These are phyloP conservation scores for Climacteris rufus DNA, from an alignment of 2,113 vertebrate genomes.

Conservation along the genomic window DNA sequence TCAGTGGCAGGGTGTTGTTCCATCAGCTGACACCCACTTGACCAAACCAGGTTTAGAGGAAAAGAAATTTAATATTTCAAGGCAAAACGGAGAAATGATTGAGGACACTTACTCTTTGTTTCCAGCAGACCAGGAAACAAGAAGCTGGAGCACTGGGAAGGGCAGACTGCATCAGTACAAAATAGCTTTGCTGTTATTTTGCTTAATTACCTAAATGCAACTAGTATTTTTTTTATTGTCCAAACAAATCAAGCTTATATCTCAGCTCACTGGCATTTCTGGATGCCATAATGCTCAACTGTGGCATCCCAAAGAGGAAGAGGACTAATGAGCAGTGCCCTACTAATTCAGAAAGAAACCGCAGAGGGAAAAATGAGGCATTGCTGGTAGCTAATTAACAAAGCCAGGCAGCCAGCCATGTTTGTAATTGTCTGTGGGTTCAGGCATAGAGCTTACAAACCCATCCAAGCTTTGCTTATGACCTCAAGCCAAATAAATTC, in stretches of 20 bases:
- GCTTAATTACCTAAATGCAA: constrained; percentile 18
- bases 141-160: neutral
- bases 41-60: neutral
- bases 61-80: neutral
- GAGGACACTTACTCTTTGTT: neutral
- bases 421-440: neutral
- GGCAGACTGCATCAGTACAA: neutral
- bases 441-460: neutral
- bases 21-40: neutral
- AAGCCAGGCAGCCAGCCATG: constrained; percentile 13
- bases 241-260: neutral
- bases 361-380: neutral
- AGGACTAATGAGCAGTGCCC: neutral
- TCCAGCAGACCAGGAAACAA: neutral
- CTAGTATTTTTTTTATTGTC: neutral
- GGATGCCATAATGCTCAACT: neutral
- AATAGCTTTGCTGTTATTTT: constrained; percentile 19
- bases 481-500: neutral
- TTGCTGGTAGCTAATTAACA: constrained; percentile 31
- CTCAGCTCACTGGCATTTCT: neutral
- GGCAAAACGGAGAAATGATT: neutral
- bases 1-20: neutral
- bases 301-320: neutral
- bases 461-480: neutral
- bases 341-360: neutral